Base-by-base conservation (phyloP, 2,888 invertebrate species). In the Spilarctia lutea region DNA sequence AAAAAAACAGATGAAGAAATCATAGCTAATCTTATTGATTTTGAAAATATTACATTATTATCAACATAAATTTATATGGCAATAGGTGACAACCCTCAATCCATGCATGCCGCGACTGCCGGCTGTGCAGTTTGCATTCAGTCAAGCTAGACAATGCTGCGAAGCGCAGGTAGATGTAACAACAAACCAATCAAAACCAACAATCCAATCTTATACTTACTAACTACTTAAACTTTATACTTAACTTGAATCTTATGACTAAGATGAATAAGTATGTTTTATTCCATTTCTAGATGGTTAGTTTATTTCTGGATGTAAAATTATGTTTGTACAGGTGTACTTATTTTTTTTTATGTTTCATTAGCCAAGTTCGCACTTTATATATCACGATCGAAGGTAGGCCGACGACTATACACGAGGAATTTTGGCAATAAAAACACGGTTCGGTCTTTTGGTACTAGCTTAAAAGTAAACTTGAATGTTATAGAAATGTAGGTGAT, bases 311-410 rank as follows among this genome's bases (percentile, higher is more conserved):
- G 6, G 30, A 6, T 67, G 69, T 48, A 73, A 63, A 74, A 27
- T 69, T 82, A 87, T 80, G 72, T 89, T 93, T 89, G 94, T 83
- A 82, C 87, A 89, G 90, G 91, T 92, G 92, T 94, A 91, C 93
- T 93, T 93, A 91, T 87, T 69, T 89, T 91, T 94, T 94, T 93
- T 92, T 87, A 86, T 89, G 77, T 95, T 95, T 95, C 96, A 95
- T 96, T 96, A 95, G 96, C 94, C 92, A 92, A 94, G 95, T 95
- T 95, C 93, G 94, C 94, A 94, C 94, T 94, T 92, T 94, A 91
- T 91, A 94, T 93, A 94, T 94, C 94, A 93, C 94, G 95, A 92
- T 91, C 91, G 92, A 91, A 93, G 94, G 93, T 90, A 91, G 90
- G 88, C 89, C 90, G 91, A 94, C 93, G 92, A 93, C 92, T 91